Base-by-base conservation (phyloP, 1,140 invertebrate species). In the Trissolcus basalis region DNA sequence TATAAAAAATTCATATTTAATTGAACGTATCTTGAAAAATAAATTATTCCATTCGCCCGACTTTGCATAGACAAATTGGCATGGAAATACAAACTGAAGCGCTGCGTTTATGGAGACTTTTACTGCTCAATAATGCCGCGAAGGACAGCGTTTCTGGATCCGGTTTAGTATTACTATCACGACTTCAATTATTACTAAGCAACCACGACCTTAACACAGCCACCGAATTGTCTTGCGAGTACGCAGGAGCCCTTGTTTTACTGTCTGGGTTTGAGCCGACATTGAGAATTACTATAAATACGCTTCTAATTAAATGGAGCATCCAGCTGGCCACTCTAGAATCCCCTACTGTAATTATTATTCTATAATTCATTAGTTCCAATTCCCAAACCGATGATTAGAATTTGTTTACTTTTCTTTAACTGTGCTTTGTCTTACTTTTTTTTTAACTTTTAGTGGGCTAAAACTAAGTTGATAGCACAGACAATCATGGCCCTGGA, bases 241-340 rank as follows among this genome's bases (percentile, higher is more conserved):
- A 87, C 11, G 87, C 86, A 11, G 79, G 82, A 11, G 80, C 81
- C 5, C 48, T 88, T 4, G 68, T 89, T n/a, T 55, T 72, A 10
- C 68, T 88, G 8, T 65, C 81, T 9, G 71, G 49, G 54, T 72
- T 70, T 15, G 80, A 82, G 36, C 6, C 12, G 3, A 49, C 73
- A 6, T 51, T 87, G 5, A 84, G 56, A 72, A 33, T 53, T 8
- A 68, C 72, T 13, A 80, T 87, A 11, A 64, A 69, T 0, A 65
- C 72, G 0, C 73, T 88, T 4, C 51, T 89, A 9, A 48, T 36
- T 0, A 89, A 87, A 58, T 89, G 86, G 86, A 87, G 78, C 16
- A 83, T 80, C 6, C 86, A 89, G 32, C 53, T 89, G 12, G 58
- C 55, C 2, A 75, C 64, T 1, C n/a, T 86, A 27, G 50, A 70